phyloP scores from a whole-genome alignment of 2,888 invertebrate species.

The Ryuthela nishihirai region DNA sequence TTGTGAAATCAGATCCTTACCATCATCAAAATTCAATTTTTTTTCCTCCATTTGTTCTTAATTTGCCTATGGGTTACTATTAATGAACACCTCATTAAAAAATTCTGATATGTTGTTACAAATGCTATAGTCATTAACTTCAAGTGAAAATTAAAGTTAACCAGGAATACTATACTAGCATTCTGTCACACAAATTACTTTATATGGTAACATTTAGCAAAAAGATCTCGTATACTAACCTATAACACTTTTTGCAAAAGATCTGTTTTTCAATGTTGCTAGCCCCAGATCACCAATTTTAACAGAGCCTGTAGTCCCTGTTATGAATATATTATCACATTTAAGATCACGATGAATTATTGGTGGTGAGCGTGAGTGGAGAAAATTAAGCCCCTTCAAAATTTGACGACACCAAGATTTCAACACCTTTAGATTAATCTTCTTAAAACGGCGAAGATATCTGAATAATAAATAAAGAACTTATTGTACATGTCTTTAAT shows the following conservation, averaged over 20 bases:
- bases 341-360: conserved; percentile 98
- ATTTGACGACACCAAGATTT: conserved; percentile 99
- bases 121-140: too few relatives aligned
- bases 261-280: conserved; percentile 96
- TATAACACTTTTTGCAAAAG: conserved; percentile 97
- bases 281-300: conserved; percentile 98
- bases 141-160: too few relatives aligned
- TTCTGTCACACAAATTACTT: too few relatives aligned
- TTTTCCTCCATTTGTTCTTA: too few relatives aligned
- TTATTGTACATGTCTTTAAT: too few relatives aligned
- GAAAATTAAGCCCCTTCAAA: conserved; percentile 88
- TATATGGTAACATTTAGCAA: not conserved
- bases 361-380: conserved; percentile 92
- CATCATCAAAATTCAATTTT: too few relatives aligned
- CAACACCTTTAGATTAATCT: conserved; percentile 94
- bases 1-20: too few relatives aligned
- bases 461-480: conserved; percentile 60
- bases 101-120: too few relatives aligned
- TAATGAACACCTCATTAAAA: too few relatives aligned
- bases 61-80: too few relatives aligned
- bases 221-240: conserved; percentile 56
- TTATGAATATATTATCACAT: conserved; percentile 99
- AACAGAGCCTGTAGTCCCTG: conserved; percentile 97
- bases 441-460: conserved; percentile 92
- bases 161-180: too few relatives aligned